These are phyloP conservation scores for Cepaea hortensis DNA, from an alignment of 2,888 invertebrate species.

Conservation along the genomic window DNA sequence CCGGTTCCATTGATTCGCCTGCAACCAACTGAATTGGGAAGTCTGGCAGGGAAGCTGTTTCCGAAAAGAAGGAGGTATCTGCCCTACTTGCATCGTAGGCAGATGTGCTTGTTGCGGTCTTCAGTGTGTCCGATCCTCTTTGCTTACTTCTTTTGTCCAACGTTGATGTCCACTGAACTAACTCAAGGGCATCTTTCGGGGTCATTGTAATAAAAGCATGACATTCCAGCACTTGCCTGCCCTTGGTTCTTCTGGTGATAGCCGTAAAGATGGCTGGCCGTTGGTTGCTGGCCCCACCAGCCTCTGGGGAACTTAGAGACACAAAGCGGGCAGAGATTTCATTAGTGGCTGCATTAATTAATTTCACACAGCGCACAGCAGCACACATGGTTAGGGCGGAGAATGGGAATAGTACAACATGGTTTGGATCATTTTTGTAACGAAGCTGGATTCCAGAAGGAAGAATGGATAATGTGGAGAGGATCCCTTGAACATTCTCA, in stretches of 20 bases:
- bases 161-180: slow-evolving; percentile 86
- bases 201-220: slow-evolving; percentile 78
- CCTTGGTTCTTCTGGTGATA: slow-evolving; percentile 72
- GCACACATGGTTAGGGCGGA: slow-evolving; percentile 73
- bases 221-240: slow-evolving; percentile 74
- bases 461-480: slow-evolving; percentile 96
- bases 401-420: slow-evolving; percentile 74
- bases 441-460: slow-evolving; percentile 94
- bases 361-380: slow-evolving; percentile 71
- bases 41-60: slow-evolving; percentile 44
- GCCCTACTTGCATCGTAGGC: slow-evolving; percentile 21
- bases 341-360: slow-evolving; percentile 61
- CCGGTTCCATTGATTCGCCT: slow-evolving; percentile 45
- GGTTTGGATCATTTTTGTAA: slow-evolving; percentile 82
- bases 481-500: slow-evolving; percentile 69
- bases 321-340: slow-evolving; percentile 67
- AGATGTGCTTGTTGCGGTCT: background rate
- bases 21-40: slow-evolving; percentile 58
- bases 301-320: slow-evolving; percentile 70
- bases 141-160: slow-evolving; percentile 56
- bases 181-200: slow-evolving; percentile 96
- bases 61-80: slow-evolving; percentile 11
- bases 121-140: slow-evolving; percentile 18
- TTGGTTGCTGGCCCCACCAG: slow-evolving; percentile 59
- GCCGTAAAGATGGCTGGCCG: slow-evolving; percentile 75